These are phyloP conservation scores for Protobothrops mucrosquamatus DNA, from an alignment of 2,113 vertebrate genomes.

Conservation along the genomic window DNA sequence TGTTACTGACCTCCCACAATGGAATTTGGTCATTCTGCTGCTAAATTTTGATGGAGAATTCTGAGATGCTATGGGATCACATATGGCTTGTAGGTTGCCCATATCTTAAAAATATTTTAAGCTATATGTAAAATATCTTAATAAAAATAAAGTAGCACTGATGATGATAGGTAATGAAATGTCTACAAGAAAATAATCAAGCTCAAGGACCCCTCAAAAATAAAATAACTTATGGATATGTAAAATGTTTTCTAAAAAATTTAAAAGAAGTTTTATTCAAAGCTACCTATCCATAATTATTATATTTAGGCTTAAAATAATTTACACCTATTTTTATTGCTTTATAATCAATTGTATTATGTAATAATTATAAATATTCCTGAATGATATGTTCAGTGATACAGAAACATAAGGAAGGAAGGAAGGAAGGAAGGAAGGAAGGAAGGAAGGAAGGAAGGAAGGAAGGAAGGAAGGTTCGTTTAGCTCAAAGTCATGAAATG, in stretches of 20 bases:
- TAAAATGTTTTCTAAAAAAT: neutral
- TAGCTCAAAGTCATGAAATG: neutral
- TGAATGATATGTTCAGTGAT: neutral
- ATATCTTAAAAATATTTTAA: conserved; percentile 59
- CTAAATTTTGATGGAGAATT: neutral
- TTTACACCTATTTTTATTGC: neutral
- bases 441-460: no score
- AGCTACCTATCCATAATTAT: neutral
- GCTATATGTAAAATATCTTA: conserved; percentile 18
- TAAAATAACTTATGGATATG: neutral
- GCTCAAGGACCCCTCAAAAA: neutral
- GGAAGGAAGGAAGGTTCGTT: neutral
- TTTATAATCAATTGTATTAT: neutral
- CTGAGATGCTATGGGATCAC: neutral
- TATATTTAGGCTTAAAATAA: neutral
- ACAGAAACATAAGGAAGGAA: no score
- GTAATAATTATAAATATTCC: neutral
- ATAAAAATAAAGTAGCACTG: neutral
- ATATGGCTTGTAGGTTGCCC: neutral
- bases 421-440: no score
- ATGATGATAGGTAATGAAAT: neutral
- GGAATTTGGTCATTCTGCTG: neutral
- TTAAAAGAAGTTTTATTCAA: neutral
- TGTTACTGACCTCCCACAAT: neutral
- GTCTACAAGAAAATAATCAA: neutral